A percentile compares a stretch with the other conserved stretches of the same genome.
These are phyloP conservation scores for Eulemur mongoz DNA, from an alignment of 2,797 vertebrate genomes.

Conservation along the genomic window DNA sequence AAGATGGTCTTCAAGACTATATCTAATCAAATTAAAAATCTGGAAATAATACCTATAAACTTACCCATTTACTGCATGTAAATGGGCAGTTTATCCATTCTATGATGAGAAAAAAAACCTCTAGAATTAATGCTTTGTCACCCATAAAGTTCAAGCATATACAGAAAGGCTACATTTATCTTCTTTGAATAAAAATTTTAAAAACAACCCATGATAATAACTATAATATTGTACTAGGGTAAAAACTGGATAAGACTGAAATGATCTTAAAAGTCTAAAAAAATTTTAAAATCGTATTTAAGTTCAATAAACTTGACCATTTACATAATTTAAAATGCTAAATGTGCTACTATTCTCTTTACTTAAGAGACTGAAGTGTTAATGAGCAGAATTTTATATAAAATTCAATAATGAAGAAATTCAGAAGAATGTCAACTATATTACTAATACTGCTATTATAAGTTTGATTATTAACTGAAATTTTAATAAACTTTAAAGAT, in stretches of 20 bases:
- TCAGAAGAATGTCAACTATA: neutral
- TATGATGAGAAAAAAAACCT: neutral
- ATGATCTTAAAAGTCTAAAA: constrained; percentile 34
- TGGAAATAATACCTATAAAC: neutral
- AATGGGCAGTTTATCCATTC: neutral
- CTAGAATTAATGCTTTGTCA: neutral
- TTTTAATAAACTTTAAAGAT: constrained; percentile 74
- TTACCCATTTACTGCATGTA: neutral
- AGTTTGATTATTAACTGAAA: constrained; percentile 55
- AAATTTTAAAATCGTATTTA: constrained; percentile 3
- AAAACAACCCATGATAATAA: neutral
- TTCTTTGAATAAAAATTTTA: neutral
- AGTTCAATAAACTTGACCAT: constrained; percentile 61
- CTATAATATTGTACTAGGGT: neutral
- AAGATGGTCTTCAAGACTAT: neutral
- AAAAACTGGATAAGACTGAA: constrained; percentile 18
- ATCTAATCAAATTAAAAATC: constrained; percentile 7
- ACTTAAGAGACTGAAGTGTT: constrained; percentile 10
- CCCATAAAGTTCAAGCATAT: neutral
- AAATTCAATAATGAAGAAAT: constrained; percentile 15
- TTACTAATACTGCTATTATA: constrained; percentile 2
- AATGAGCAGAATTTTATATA: neutral
- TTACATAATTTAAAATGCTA: constrained; percentile 45
- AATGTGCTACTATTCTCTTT: neutral
- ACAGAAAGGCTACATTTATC: neutral